Evolutionary conservation across 2,888 invertebrate species (phyloP).

Genomic region (Himalopsyche anomala): DNA sequence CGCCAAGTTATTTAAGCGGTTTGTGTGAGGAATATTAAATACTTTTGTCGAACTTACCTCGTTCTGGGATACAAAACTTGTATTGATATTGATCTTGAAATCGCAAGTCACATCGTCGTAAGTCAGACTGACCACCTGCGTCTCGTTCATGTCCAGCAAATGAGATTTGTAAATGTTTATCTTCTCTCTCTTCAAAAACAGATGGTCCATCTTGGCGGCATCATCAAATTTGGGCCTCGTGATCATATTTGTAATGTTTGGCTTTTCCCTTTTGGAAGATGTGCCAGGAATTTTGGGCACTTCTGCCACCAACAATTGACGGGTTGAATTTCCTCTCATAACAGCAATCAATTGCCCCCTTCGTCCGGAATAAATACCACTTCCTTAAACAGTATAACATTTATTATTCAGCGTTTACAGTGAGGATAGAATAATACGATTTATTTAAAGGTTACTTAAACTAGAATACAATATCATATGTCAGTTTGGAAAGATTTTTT

Average conservation of each 20-base stretch:
- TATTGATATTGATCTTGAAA: constrained; percentile 69
- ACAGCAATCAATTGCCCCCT: constrained; percentile 73
- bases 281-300: constrained; percentile 73
- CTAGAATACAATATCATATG: too few species aligned
- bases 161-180: constrained; percentile 70
- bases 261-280: constrained; percentile 65
- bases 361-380: constrained; percentile 84
- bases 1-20: too few species aligned
- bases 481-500: too few species aligned
- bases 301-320: constrained; percentile 72
- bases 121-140: constrained; percentile 71
- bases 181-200: constrained; percentile 72
- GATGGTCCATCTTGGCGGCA: constrained; percentile 69
- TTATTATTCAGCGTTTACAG: background rate
- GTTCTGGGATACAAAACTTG: constrained; percentile 28
- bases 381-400: constrained; percentile 74
- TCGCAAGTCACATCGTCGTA: constrained; percentile 72
- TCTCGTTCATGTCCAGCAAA: constrained; percentile 62
- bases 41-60: constrained; percentile 32
- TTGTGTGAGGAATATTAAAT: background rate
- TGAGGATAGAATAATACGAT: too few species aligned
- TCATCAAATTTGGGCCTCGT: constrained; percentile 8
- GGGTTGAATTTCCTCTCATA: constrained; percentile 73
- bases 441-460: too few species aligned
- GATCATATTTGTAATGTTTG: constrained; percentile 62